These are phyloP conservation scores for Sweltsa coloradensis DNA, from an alignment of 1,140 invertebrate species.

Conservation along the genomic window DNA sequence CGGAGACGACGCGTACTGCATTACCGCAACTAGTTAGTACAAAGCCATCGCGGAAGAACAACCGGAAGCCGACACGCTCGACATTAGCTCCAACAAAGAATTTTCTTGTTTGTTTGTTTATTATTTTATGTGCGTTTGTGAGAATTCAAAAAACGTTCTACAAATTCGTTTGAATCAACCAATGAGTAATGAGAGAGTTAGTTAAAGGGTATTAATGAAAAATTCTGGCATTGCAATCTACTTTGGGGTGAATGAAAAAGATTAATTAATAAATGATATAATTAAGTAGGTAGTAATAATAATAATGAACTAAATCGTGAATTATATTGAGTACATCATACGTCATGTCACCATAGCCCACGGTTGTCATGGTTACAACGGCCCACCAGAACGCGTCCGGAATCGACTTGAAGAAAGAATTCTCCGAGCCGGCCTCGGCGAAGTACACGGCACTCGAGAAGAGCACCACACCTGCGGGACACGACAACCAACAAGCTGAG, in stretches of 20 bases:
- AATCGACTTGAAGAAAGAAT: slow-evolving; percentile 95
- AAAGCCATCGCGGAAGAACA: slow-evolving; percentile 24
- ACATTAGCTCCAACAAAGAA: slow-evolving; percentile 13
- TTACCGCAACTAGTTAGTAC: slow-evolving; percentile 15
- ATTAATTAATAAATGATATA: slow-evolving; percentile 1
- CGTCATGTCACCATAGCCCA: slow-evolving; percentile 99
- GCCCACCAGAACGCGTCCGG: slow-evolving; percentile 96
- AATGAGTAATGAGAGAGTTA: not conserved
- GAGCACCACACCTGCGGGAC: slow-evolving; percentile 84
- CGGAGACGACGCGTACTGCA: not conserved
- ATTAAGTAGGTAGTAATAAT: not conserved
- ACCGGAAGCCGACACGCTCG: slow-evolving; percentile 17
- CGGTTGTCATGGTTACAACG: slow-evolving; percentile 84
- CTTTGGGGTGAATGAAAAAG: not conserved
- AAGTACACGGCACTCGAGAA: slow-evolving; percentile 98
- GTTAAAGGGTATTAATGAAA: not conserved
- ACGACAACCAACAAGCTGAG: slow-evolving; percentile 2
- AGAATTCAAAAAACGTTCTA: slow-evolving; percentile 3
- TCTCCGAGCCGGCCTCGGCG: slow-evolving; percentile 91
- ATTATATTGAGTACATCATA: slow-evolving; percentile 68
- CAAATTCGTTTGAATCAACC: too few species aligned
- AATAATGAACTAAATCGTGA: slow-evolving; percentile 39
- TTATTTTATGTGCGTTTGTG: slow-evolving; percentile 13
- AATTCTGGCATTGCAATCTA: slow-evolving; percentile 10
- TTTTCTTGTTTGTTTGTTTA: slow-evolving; percentile 14